Evolutionary conservation across 2,888 invertebrate species (phyloP), one percentile per base, ranked within the genome.

Genomic region (Cryptosula pallasiana): DNA sequence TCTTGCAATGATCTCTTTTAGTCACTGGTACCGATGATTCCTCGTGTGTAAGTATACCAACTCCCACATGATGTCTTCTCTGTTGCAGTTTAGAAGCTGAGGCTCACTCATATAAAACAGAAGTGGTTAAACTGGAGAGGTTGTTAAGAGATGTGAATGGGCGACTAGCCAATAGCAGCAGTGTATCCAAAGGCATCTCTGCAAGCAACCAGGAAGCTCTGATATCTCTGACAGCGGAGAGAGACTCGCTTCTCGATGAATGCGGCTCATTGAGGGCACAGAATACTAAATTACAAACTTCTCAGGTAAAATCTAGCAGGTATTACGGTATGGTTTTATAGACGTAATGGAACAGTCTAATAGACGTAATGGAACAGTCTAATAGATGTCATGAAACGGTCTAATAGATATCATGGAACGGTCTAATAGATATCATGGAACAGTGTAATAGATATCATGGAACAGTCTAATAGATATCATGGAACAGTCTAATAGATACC

Each of bases 41-140:
- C n/a, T n/a, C n/a, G n/a, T n/a, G n/a, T n/a, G n/a, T n/a, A n/a
- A n/a, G n/a, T n/a, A n/a, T n/a, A n/a, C n/a, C n/a, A n/a, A n/a
- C n/a, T n/a, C n/a, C n/a, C n/a, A n/a, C n/a, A n/a, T n/a, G n/a
- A n/a, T n/a, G n/a, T n/a, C n/a, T n/a, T n/a, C n/a, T n/a, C n/a
- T n/a, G n/a, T n/a, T n/a, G n/a, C 27, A 63, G 63, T 32, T 34
- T 63, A 32, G 63, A 63, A 27, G 32, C 63, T 13, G 63, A 63
- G 27, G 27, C 27, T 5, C 32, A 29, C 9, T 29, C 63, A 32
- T 63, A 63, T 32, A 63, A 63, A n/a, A 63, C 34, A 5, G 63
- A 63, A 32, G 32, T 63, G 2, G 13, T 34, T 13, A 63, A 63
- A n/a, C 32, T 63, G 9, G 63, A 63, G 63, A 27, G 27, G 32